Evolutionary conservation across 2,888 invertebrate species (phyloP), one percentile per base, ranked within the genome.

Genomic region (Athalia rosae): DNA sequence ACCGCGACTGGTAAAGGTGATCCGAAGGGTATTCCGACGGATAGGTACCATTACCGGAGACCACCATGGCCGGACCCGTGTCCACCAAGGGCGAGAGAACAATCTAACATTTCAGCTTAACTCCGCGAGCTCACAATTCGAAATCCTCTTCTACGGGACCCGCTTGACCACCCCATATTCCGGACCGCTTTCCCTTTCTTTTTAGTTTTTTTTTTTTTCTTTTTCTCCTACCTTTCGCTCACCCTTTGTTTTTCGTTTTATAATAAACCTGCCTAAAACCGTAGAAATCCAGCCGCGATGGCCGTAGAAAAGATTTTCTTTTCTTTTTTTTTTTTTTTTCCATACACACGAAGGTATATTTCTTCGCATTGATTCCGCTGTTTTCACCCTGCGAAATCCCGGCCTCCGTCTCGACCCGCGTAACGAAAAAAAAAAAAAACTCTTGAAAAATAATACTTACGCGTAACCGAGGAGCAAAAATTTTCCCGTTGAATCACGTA

Each of bases 71-170:
- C 47, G 59, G 73, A 73, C 73, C 73, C 59, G 59, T 59, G 73
- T 73, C 73, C 73, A 73, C 73, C 59, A 45, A 73, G 59, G 73
- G 73, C 73, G 73, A 73, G 73, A 73, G 73, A 73, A 73, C 73
- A 59, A 73, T 73, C 73, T 59, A 73, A 73, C 73, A 73, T 59
- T 59, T 59, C 43, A 59, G 73, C 73, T 73, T 73, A 73, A 69
- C 69, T 69, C 69, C 56, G 8, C 28, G 53, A 56, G 69, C 69
- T 69, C 43, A 28, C 28, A 28, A 28, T 28, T 56, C 53, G 69
- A 56, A 69, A 28, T 28, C 28, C 28, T 28, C 69, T 69, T 53
- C 41, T 69, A 41, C 69, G 47, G 48, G 48, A 66, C 53, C 9
- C 53, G n/a, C 11, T 53, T n/a, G 43, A 11, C 7, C 69, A 50